Evolutionary conservation across 2,113 vertebrate species (phyloP).

Genomic region (Chrysemys picta): DNA sequence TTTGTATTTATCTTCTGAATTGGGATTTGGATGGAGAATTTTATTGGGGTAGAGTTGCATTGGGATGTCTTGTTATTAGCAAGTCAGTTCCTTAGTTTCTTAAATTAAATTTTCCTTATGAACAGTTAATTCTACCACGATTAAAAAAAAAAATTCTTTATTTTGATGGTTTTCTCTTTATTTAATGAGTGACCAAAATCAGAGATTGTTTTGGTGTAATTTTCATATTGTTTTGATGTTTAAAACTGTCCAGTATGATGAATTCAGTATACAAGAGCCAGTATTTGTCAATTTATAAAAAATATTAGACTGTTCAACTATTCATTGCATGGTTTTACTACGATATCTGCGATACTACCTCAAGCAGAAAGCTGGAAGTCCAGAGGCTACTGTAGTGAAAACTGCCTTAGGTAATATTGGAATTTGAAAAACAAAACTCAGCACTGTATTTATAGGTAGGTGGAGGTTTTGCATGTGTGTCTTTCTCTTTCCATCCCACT

Average conservation of each 20-base stretch:
- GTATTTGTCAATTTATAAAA: neutral
- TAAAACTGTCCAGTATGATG: neutral
- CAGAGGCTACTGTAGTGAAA: slow-evolving; percentile 6
- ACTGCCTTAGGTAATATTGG: neutral
- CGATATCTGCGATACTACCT: neutral
- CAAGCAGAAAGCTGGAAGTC: neutral
- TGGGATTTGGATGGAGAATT: slow-evolving; percentile 14
- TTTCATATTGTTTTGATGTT: neutral
- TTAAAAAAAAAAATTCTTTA: neutral
- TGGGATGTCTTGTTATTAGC: neutral
- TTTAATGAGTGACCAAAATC: neutral
- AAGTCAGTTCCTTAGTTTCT: neutral
- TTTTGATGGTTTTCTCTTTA: neutral
- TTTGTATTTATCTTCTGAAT: neutral
- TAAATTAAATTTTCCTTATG: slow-evolving; percentile 11
- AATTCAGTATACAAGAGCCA: neutral
- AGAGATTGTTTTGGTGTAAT: neutral
- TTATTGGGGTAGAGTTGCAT: neutral
- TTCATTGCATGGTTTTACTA: neutral
- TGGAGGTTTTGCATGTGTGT: neutral
- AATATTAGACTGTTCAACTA: fast-evolving
- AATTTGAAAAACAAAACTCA: slow-evolving; percentile 25
- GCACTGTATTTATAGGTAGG: neutral
- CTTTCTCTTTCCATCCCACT: slow-evolving; percentile 18
- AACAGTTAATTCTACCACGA: neutral